Evolutionary conservation across 2,888 invertebrate genomes (phyloP).

Genomic region (Nomada fabriciana): DNA sequence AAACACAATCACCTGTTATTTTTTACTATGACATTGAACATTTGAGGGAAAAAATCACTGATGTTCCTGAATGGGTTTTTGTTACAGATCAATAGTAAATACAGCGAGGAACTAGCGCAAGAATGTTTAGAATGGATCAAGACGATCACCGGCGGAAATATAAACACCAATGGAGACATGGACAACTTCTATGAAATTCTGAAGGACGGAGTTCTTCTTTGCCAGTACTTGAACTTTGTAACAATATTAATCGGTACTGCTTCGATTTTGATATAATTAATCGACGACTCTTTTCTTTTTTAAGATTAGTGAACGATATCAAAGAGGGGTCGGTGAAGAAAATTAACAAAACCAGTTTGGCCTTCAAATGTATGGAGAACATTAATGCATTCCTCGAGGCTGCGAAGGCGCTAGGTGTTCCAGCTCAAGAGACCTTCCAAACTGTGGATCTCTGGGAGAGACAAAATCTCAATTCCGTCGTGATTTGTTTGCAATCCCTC

Average conservation of each 20-base stretch:
- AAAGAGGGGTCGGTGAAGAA: conserved; percentile 95
- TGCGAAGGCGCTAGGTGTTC: conserved; percentile 94
- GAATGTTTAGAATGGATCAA: conserved; percentile 98
- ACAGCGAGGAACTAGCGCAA: conserved; percentile 96
- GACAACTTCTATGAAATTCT: conserved; percentile 96
- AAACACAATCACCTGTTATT: not conserved
- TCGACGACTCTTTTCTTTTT: not conserved
- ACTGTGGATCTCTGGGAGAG: conserved; percentile 99
- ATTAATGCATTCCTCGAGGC: conserved; percentile 96
- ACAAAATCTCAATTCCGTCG: conserved; percentile 97
- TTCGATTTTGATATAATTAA: not conserved
- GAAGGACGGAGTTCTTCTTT: conserved; percentile 95
- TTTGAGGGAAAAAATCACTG: not conserved
- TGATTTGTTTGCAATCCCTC: conserved; percentile 96
- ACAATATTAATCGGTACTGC: not conserved
- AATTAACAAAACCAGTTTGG: conserved; percentile 94
- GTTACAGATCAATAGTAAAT: conserved; percentile 98
- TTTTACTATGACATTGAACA: not conserved
- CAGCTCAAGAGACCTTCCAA: conserved; percentile 97
- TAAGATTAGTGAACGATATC: conserved; percentile 93
- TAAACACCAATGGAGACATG: conserved; percentile 95
- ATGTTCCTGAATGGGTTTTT: conserved; percentile 52
- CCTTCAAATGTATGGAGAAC: conserved; percentile 99
- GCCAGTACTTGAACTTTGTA: conserved; percentile 88
- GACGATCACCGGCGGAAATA: conserved; percentile 92